Evolutionary conservation across 2,113 vertebrate species (phyloP).

Genomic region (Lepidothrix coronata): DNA sequence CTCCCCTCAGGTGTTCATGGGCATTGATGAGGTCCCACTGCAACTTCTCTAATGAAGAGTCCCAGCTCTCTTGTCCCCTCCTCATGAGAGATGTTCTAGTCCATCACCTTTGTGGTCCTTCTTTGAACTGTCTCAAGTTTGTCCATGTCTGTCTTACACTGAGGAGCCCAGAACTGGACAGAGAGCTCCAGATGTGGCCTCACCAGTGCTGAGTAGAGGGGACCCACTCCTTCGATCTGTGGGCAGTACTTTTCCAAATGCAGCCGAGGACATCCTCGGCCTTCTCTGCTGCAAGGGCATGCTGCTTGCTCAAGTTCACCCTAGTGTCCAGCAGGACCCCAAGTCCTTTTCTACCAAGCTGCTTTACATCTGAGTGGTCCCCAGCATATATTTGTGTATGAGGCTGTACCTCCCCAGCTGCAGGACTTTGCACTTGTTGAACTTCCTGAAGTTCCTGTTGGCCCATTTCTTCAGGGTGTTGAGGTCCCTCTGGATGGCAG

Average conservation of each 20-base stretch:
- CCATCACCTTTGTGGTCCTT: neutral
- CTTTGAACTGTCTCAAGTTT: neutral
- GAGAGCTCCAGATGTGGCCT: neutral
- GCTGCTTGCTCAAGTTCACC: neutral
- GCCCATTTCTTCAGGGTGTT: neutral
- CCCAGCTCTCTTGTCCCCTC: neutral
- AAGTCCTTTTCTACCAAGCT: rapidly evolving
- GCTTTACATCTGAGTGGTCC: neutral
- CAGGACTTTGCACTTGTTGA: neutral
- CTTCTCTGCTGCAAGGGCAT: neutral
- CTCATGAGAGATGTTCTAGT: neutral
- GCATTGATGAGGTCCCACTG: neutral
- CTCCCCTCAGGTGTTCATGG: neutral
- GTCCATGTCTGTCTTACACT: neutral
- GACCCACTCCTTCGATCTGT: rapidly evolving
- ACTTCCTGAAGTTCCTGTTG: neutral
- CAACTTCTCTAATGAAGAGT: neutral
- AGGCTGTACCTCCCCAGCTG: neutral
- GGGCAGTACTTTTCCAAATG: neutral
- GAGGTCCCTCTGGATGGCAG: neutral
- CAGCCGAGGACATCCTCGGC: neutral
- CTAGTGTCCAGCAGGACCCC: neutral
- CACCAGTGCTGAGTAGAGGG: neutral
- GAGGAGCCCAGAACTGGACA: neutral
- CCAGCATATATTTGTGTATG: too few relatives aligned